These are phyloP conservation scores for Pachydiplax longipennis DNA, from an alignment of 2,888 invertebrate genomes.

Conservation along the genomic window DNA sequence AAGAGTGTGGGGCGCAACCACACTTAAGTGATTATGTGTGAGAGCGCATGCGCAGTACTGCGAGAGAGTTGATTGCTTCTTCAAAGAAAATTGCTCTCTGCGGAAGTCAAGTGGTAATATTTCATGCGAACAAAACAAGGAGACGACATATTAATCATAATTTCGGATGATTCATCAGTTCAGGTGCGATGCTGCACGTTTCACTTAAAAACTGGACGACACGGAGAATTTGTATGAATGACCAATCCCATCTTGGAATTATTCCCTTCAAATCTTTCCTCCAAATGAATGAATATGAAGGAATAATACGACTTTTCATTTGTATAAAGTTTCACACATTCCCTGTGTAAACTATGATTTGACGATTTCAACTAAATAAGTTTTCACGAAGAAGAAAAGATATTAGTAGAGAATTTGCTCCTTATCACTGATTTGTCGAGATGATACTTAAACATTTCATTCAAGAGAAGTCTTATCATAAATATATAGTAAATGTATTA, in stretches of 20 bases:
- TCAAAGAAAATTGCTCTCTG: constrained; percentile 31
- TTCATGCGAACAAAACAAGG: neutral
- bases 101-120: constrained; percentile 24
- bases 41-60: neutral
- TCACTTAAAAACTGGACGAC: neutral
- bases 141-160: constrained; percentile 31
- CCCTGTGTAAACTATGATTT: too few species aligned
- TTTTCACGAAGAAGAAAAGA: too few species aligned
- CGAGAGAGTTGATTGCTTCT: constrained; percentile 10
- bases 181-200: neutral
- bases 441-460: too few species aligned
- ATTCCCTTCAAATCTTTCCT: neutral
- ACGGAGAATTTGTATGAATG: neutral
- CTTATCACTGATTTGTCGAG: too few species aligned
- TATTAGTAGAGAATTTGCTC: too few species aligned
- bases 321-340: too few species aligned
- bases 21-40: neutral
- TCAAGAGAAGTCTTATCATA: too few species aligned
- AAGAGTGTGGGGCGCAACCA: neutral
- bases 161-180: neutral
- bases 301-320: too few species aligned
- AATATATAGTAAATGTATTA: too few species aligned
- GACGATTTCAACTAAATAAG: too few species aligned
- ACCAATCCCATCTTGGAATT: neutral
- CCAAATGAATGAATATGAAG: neutral